Percentiles rank a stretch among this genome's conserved stretches.
Evolutionary conservation across 1,140 invertebrate genomes (phyloP).

Genomic region (Drosophila micromelanica): DNA sequence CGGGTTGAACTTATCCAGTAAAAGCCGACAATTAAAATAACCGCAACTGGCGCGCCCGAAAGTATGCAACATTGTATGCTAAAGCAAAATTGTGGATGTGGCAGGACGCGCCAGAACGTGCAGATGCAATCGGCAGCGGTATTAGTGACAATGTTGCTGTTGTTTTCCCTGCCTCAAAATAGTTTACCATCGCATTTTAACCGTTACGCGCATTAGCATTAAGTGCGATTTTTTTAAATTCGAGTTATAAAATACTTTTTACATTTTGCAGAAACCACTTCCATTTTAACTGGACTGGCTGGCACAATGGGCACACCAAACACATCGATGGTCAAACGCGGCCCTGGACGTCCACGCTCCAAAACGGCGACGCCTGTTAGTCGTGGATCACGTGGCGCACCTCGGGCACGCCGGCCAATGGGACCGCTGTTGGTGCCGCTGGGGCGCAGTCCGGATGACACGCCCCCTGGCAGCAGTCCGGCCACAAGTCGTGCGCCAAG

Average conservation of each 20-base stretch:
- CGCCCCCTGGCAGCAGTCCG: constrained; percentile 69
- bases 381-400: constrained; percentile 85
- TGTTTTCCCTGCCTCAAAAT: constrained; percentile 12
- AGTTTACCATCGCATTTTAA: constrained; percentile 16
- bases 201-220: neutral
- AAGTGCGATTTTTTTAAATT: constrained; percentile 16
- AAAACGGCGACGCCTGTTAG: constrained; percentile 88
- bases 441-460: constrained; percentile 84
- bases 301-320: constrained; percentile 34
- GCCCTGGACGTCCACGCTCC: constrained; percentile 91
- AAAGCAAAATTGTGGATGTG: constrained; percentile 7
- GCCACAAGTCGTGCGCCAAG: constrained; percentile 76
- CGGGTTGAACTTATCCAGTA: neutral
- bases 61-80: constrained; percentile 59
- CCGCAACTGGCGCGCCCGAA: constrained; percentile 51
- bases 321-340: constrained; percentile 84
- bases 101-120: constrained; percentile 53
- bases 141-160: constrained; percentile 61
- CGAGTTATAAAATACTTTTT: constrained; percentile 12
- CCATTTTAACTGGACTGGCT: constrained; percentile 3
- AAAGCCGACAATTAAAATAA: constrained; percentile 55
- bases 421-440: constrained; percentile 87
- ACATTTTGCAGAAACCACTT: constrained; percentile 32
- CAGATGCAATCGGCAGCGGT: constrained; percentile 34
- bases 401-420: constrained; percentile 86